Conservation (phyloP, 2,888 invertebrate species). For the Callyntrura guangdongensis region DNA sequence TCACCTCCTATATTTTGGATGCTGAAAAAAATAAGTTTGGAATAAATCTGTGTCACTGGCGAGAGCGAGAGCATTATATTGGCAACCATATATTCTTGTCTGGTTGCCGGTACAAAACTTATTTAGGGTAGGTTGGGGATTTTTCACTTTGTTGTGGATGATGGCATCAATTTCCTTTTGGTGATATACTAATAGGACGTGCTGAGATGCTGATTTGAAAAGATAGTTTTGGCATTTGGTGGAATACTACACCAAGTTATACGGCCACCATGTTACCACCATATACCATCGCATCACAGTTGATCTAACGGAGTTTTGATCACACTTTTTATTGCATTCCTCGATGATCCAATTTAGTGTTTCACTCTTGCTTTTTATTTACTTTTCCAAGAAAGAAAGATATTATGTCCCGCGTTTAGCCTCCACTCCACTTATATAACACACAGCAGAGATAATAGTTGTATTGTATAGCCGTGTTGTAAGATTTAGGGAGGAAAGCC, state of each 20-base stretch:
- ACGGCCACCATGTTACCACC: too few relatives aligned
- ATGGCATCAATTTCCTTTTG: slow-evolving; percentile 54
- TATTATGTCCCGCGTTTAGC: neutral
- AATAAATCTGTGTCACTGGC: slow-evolving; percentile 69
- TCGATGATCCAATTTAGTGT: neutral
- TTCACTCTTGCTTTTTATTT: too few relatives aligned
- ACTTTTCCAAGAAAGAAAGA: neutral
- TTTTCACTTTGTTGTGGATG: slow-evolving; percentile 8
- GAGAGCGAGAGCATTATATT: slow-evolving; percentile 35
- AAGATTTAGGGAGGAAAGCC: neutral
- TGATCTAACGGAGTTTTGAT: too few relatives aligned
- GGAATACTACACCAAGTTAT: too few relatives aligned
- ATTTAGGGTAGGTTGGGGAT: slow-evolving; percentile 70
- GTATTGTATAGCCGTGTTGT: too few relatives aligned
- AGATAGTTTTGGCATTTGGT: neutral
- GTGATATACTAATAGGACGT: slow-evolving; percentile 51
- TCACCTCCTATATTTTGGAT: neutral
- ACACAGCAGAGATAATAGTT: too few relatives aligned
- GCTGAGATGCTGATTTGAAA: neutral
- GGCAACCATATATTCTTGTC: slow-evolving; percentile 33
- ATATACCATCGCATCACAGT: too few relatives aligned
- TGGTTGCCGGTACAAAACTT: slow-evolving; percentile 6
- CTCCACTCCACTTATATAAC: too few relatives aligned
- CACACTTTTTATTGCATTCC: too few relatives aligned
- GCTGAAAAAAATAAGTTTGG: slow-evolving; percentile 3